Percentiles rank a stretch among this genome's conserved stretches.
These are phyloP conservation scores for Rhinopomastus cyanomelas DNA, from an alignment of 2,113 vertebrate species.

Conservation along the genomic window DNA sequence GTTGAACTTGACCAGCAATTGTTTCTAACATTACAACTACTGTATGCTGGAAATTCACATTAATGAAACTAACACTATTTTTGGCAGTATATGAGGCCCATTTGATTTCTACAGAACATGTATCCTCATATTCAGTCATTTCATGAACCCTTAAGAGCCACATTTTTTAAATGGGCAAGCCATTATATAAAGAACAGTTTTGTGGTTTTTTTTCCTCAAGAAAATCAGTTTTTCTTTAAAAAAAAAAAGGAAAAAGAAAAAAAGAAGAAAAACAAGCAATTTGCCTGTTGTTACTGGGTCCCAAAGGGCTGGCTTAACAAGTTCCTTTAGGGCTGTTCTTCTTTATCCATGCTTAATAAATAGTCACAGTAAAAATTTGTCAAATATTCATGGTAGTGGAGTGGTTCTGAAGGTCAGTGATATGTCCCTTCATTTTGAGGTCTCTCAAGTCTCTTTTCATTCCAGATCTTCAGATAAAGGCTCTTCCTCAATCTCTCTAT, in stretches of 20 bases:
- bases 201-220: conserved; percentile 72
- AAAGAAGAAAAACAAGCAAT: conserved; percentile 81
- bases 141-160: conserved; percentile 88
- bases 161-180: conserved; percentile 86
- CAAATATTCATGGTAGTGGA: conserved; percentile 88
- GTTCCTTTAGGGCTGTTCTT: conserved; percentile 94
- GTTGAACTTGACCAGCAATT: conserved; percentile 99
- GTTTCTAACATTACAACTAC: conserved; percentile 98
- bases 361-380: conserved; percentile 96
- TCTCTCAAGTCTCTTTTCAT: conserved; percentile 83
- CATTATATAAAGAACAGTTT: conserved; percentile 85
- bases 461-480: conserved; percentile 98
- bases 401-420: conserved; percentile 91
- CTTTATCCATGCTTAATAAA: conserved; percentile 99
- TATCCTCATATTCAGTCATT: conserved; percentile 88
- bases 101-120: conserved; percentile 92
- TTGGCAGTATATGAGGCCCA: conserved; percentile 99
- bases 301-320: conserved; percentile 92
- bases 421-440: conserved; percentile 84
- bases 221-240: conserved; percentile 84
- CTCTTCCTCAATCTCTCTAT: conserved; percentile 98
- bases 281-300: conserved; percentile 86
- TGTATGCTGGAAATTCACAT: conserved; percentile 97
- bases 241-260: conserved; percentile 37
- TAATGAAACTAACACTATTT: conserved; percentile 97